Evolutionary conservation across 1,140 invertebrate species (phyloP), one percentile per base, ranked within the genome.

Genomic region (Drosophila kikkawai): DNA sequence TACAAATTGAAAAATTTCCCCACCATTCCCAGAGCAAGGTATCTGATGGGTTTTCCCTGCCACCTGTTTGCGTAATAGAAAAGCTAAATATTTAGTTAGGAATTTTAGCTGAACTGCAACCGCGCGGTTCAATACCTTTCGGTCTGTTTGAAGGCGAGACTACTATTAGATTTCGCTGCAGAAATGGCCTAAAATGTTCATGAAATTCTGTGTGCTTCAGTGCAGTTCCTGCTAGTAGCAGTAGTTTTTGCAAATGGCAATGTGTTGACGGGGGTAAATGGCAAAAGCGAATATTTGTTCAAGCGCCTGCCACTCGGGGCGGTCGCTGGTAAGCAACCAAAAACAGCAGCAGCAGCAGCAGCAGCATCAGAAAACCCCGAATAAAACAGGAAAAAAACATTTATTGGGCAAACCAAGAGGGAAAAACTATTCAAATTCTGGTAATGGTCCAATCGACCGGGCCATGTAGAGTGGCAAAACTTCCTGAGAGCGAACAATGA

Each of bases 1-100:
- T 63, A 85, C 59, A 88, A 88, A 88, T 88, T 84, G 81, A 69
- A 81, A 80, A 90, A 76, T 39, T 37, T 60, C 19, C 45, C 67
- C 67, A 44, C 60, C 76, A 51, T 58, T 47, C 37, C 36, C 59
- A 9, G 17, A 15, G 36, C 15, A 7, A 9, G 34, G 32, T 59
- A 37, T 36, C 51, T 42, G 44, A 71, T 59, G 69, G 66, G 32
- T 50, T 58, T 58, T 34, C 8, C 26, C 9, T 19, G 29, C 41
- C 45, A 32, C 47, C 57, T 50, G 60, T 57, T 55, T 66, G 60
- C 83, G 59, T 75, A 78, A 87, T 80, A 78, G 73, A 88, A 88
- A 83, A 80, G 37, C 50, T 64, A 80, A 88, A 90, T 81, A 84
- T 90, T 84, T 81, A 80, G 84, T 80, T 81, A 55, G 70, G 69